Base-by-base conservation (phyloP, 2,888 invertebrate species). In the Tineola bisselliella region DNA sequence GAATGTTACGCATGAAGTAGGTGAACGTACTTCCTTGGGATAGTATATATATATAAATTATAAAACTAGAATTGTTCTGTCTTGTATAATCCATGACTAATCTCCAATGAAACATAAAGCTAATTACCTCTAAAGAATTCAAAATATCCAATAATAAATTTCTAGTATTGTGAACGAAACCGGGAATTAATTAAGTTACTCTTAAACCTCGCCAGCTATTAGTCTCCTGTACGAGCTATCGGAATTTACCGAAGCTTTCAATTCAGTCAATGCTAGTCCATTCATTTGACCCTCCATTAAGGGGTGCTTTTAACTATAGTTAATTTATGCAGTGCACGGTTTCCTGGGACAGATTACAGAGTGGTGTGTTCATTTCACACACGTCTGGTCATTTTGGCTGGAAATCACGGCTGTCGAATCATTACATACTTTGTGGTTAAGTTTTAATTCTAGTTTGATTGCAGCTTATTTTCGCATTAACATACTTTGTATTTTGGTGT, bases 251-350 rank as follows among this genome's bases (percentile, higher is more conserved):
- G 25, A 33, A 33, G 58, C 31, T 58, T 58, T 58, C 54, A 58
- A 58, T 58, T 58, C 33, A 19, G 58, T 33, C 54, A 52, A 61
- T 70, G 67, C 68, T 72, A 12, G 75, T 74, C 81, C 81, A 81
- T 83, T 84, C 80, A 84, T 84, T 84, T 84, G 54, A 54, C 54
- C 54, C 71, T 71, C 80, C 79, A 83, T 82, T 84, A 81, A 82
- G 82, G 79, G 77, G 75, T 73, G 81, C 81, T 58, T 82, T 82
- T 84, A 84, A 84, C 83, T 81, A 77, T 75, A 75, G 77, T 77
- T 80, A 84, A 84, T 82, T 82, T 83, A 84, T 84, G 81, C 83
- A 78, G 76, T 67, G 74, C 80, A 80, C 77, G 80, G 78, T 76
- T 81, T 75, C 73, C 70, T 68, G 69, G 74, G 81, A 80, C 83